Base-by-base conservation (phyloP, 2,113 vertebrate species). In the Globicephala melas region DNA sequence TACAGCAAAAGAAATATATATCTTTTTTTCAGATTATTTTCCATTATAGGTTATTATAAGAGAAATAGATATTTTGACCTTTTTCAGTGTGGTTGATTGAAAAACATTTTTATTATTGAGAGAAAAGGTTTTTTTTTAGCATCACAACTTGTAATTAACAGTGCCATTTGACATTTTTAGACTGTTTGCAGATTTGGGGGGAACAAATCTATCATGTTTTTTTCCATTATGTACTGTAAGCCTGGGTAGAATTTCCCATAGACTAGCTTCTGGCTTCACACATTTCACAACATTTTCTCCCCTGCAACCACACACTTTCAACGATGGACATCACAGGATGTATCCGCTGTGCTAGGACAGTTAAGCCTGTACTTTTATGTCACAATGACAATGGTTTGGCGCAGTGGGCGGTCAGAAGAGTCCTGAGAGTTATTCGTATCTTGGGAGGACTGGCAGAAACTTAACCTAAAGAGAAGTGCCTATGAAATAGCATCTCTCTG, bases 331-430 rank as follows among this genome's bases (percentile, higher is more conserved):
- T 3, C 63, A 18, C 4, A 17, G 41, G 71, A 33, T 31, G 28
- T 4, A 9, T 7, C 38, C 21, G 28, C 4, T 20, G 25, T 26
- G 2, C 44, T 28, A 21, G 28, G 17, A 68, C 14, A 33, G 23
- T 21, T 50, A 11, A 62, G 6, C 33, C 76, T 36, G 20, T 2
- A 36, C 23, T 3, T 87, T 33, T 36, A 33, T 9, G 8, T 79
- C 3, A 13, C 9, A 41, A 5, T 11, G 33, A 23, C 1, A 14
- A 3, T 21, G 44, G 18, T 3, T 33, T 18, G 6, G 1, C 2
- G 6, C 11, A 14, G 31, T n/a, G 67, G 36, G 28, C 36, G 79
- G 0, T 9, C 17, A 28, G 41, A 47, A 11, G 7, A 80, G 21
- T 41, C 26, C 25, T 47, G 2, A 5, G 62, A 86, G 6, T n/a